Conservation (phyloP, 2,797 vertebrate species). For the Scarus forsteni region DNA sequence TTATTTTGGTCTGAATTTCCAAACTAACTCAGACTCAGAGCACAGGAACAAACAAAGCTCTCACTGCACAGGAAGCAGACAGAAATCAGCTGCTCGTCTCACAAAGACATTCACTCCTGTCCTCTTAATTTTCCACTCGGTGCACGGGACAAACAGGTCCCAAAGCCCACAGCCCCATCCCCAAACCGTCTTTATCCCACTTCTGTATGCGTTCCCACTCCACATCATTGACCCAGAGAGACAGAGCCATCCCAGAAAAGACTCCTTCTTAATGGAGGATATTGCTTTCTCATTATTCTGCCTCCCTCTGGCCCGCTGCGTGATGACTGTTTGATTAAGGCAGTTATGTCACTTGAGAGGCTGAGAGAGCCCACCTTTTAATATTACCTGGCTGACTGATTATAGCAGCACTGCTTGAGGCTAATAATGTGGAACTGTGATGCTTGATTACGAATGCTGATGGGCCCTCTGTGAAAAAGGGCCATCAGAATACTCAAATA, state of each 20-base stretch:
- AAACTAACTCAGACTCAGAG: too few species aligned
- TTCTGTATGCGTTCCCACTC: constrained; percentile 52
- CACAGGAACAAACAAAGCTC: constrained; percentile 1
- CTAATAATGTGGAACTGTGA: constrained; percentile 74
- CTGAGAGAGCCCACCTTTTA: constrained; percentile 79
- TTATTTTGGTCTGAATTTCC: too few species aligned
- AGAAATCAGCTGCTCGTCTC: background rate
- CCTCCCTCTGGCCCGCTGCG: constrained; percentile 69
- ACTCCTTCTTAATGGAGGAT: constrained; percentile 81
- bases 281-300: constrained; percentile 80
- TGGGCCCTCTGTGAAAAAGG: constrained; percentile 51
- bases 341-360: constrained; percentile 77
- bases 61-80: background rate
- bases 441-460: constrained; percentile 73
- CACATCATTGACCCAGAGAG: constrained; percentile 59
- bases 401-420: constrained; percentile 64
- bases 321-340: constrained; percentile 84
- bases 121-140: constrained; percentile 1
- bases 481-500: constrained; percentile 48
- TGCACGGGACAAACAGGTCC: constrained; percentile 10
- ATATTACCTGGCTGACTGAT: constrained; percentile 81
- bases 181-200: constrained; percentile 15
- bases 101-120: background rate
- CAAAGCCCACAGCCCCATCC: background rate
- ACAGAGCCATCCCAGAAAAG: constrained; percentile 72